Evolutionary conservation across 2,113 vertebrate genomes (phyloP), one percentile per base, ranked within the genome.

Genomic region (Salvator merianae): DNA sequence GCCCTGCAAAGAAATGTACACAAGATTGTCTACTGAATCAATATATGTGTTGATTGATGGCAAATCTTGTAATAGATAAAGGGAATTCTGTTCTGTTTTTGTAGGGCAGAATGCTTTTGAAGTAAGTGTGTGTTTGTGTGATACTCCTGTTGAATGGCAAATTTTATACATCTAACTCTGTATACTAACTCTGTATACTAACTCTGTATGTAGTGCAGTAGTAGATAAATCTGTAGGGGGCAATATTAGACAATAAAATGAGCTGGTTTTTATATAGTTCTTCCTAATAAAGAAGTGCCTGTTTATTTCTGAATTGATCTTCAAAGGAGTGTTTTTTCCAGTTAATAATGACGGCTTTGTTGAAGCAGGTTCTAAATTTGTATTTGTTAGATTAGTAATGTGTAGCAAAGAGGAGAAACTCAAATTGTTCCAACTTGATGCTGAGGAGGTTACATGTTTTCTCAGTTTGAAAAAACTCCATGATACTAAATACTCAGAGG

Each of bases 161-260:
- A 62, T 79, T 53, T 14, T 76, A 5, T 18, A 68, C n/a, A 12
- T 68, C n/a, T 68, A n/a, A n/a, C n/a, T n/a, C n/a, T n/a, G n/a
- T n/a, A n/a, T n/a, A n/a, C n/a, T n/a, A n/a, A n/a, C n/a, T n/a
- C n/a, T 59, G 14, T 59, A 20, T 59, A 59, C 20, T 20, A 20
- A 20, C 16, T 59, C 20, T n/a, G n/a, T n/a, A 6, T 62, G 18
- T 87, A 89, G 28, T 92, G 87, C 84, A 86, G 32, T 87, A 86
- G 72, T 81, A 32, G 73, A 73, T 87, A 79, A 87, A 88, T 94
- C 94, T 94, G 86, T 94, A 96, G 95, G 90, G 94, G 96, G 93
- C 94, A 96, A 89, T 89, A 83, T 94, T 91, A 91, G 92, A 95
- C 92, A 94, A 86, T 72, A 90, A 94, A 94, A 90, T 62, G 38